phyloP scores from a whole-genome alignment of 2,113 vertebrate species.

The Hystrix cristata region DNA sequence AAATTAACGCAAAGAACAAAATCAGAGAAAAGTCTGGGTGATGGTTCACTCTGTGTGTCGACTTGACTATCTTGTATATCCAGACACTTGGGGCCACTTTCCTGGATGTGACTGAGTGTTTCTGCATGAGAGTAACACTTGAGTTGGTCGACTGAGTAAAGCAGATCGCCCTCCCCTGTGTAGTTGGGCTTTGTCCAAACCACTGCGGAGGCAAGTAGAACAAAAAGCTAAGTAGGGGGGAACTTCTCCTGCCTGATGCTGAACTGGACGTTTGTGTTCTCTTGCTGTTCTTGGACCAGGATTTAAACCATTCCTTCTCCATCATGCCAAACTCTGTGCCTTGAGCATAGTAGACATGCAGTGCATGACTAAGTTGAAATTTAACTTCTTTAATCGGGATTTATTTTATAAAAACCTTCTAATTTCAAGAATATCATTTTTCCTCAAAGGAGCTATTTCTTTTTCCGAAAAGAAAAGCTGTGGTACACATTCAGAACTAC shows the following conservation, averaged over 20 bases:
- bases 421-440: slow-evolving; percentile 59
- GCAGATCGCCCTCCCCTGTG: background rate
- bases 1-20: background rate
- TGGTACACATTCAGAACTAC: background rate
- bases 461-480: slow-evolving; percentile 65
- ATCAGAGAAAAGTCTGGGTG: background rate
- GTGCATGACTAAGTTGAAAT: background rate
- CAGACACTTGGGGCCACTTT: background rate
- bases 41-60: background rate
- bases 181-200: background rate
- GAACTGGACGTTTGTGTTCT: background rate
- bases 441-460: slow-evolving; percentile 50
- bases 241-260: background rate
- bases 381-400: slow-evolving; percentile 36
- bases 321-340: background rate
- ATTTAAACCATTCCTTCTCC: background rate
- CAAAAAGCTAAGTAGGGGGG: background rate
- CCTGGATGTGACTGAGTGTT: background rate
- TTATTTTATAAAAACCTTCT: slow-evolving; percentile 59
- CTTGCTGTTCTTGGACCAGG: background rate
- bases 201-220: background rate
- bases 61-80: background rate
- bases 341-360: background rate
- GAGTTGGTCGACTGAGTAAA: background rate
- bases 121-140: background rate